These are phyloP conservation scores for Calephelis nemesis DNA, from an alignment of 1,140 invertebrate genomes.

Conservation along the genomic window DNA sequence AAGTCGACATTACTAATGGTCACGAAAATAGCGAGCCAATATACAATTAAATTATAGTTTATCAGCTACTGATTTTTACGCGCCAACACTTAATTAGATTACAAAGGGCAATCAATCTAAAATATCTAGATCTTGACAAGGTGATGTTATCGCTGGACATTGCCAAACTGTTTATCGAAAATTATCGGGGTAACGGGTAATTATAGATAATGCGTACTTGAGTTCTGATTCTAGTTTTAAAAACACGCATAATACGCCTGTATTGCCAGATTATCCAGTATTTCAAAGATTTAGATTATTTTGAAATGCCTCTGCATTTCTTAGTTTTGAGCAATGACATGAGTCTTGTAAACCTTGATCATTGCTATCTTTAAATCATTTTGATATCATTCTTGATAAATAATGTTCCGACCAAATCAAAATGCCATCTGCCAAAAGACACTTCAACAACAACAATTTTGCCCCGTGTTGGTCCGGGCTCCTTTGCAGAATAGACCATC, in stretches of 20 bases:
- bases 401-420: too few species aligned
- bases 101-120: conserved; percentile 11
- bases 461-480: too few species aligned
- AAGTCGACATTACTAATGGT: too few species aligned
- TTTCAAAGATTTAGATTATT: conserved; percentile 9
- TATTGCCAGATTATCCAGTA: conserved; percentile 7
- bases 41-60: conserved; percentile 1
- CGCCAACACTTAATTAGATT: neutral
- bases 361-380: too few species aligned
- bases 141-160: conserved; percentile 8
- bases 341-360: too few species aligned
- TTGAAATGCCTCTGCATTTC: neutral
- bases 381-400: too few species aligned
- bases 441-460: too few species aligned
- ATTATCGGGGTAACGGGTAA: neutral
- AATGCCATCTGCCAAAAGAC: too few species aligned
- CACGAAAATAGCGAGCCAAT: too few species aligned
- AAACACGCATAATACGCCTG: conserved; percentile 1
- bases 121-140: conserved; percentile 13
- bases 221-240: conserved; percentile 2
- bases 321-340: too few species aligned
- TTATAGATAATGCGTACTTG: conserved; percentile 5
- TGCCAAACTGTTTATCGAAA: conserved; percentile 5
- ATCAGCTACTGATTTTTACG: conserved; percentile 11
- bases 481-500: too few species aligned